These are phyloP conservation scores for Odontamblyopus rebecca DNA, from an alignment of 2,797 vertebrate genomes.

Conservation along the genomic window DNA sequence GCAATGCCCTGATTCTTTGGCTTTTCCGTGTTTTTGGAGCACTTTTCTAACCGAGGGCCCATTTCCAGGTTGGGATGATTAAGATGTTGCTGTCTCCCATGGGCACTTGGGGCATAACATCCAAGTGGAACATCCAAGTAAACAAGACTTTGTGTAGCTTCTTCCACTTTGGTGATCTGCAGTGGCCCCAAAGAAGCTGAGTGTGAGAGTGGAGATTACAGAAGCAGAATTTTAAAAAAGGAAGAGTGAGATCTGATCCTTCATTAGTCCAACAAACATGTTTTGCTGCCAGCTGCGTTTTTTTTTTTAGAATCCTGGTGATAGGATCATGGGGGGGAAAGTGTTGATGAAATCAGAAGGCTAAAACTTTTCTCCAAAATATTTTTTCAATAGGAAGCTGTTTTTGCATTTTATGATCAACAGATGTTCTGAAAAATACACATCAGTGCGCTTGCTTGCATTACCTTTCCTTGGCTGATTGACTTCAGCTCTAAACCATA, in stretches of 20 bases:
- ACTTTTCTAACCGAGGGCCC: slow-evolving; percentile 1
- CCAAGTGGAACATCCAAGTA: slow-evolving; percentile 29
- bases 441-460: no score
- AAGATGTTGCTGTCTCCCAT: slow-evolving; percentile 1
- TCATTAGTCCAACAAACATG: slow-evolving; percentile 17
- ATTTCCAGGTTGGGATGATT: slow-evolving; percentile 15
- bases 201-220: slow-evolving; percentile 23
- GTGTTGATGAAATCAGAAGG: not conserved
- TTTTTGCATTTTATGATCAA: no score
- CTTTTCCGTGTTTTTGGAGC: not conserved
- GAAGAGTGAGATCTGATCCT: slow-evolving; percentile 9
- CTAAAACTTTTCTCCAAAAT: not conserved
- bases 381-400: no score
- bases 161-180: slow-evolving; percentile 39
- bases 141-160: slow-evolving; percentile 27
- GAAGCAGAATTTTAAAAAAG: slow-evolving; percentile 3
- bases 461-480: no score
- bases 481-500: no score
- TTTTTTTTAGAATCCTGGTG: not conserved
- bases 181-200: slow-evolving; percentile 27
- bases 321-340: not conserved
- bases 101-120: not conserved
- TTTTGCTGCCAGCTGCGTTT: not conserved
- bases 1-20: slow-evolving; percentile 5
- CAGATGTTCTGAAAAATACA: no score